phyloP scores from a whole-genome alignment of 2,113 vertebrate genomes.

The Porphyrio hochstetteri region DNA sequence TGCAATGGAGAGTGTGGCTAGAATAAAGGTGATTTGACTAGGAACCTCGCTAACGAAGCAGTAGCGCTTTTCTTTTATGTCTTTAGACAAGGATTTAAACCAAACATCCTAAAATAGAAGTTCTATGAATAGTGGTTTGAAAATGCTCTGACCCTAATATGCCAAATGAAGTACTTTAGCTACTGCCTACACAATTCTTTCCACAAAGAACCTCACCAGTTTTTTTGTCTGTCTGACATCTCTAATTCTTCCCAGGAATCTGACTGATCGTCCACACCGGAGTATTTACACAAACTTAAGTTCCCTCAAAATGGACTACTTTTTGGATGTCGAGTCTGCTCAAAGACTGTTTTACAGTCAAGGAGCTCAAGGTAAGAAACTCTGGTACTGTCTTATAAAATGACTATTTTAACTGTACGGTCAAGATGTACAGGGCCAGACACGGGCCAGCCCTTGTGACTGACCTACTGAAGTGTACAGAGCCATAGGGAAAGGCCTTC shows the following conservation, averaged over 20 bases:
- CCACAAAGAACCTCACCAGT: neutral
- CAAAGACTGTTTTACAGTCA: conserved; percentile 83
- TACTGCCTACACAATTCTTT: neutral
- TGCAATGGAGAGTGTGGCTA: neutral
- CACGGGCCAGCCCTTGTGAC: neutral
- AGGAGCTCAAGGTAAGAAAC: conserved; percentile 83
- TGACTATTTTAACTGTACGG: neutral
- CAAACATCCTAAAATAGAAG: conserved; percentile 15
- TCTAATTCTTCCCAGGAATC: conserved; percentile 56
- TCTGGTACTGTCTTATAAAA: neutral
- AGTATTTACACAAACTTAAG: neutral
- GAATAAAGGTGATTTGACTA: neutral
- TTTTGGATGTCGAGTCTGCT: conserved; percentile 82
- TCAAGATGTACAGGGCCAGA: neutral
- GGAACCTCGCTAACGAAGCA: neutral
- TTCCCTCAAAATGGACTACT: conserved; percentile 81
- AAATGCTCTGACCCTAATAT: conserved; percentile 41
- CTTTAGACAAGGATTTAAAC: neutral
- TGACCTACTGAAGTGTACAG: neutral
- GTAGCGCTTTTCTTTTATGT: neutral
- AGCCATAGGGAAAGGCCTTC: neutral
- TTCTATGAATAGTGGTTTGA: neutral
- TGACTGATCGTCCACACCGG: conserved; percentile 34
- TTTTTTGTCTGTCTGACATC: conserved; percentile 9
- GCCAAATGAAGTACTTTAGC: neutral